Base-by-base conservation (phyloP, 2,888 invertebrate species). In the Agonopterix alstromeriana region DNA sequence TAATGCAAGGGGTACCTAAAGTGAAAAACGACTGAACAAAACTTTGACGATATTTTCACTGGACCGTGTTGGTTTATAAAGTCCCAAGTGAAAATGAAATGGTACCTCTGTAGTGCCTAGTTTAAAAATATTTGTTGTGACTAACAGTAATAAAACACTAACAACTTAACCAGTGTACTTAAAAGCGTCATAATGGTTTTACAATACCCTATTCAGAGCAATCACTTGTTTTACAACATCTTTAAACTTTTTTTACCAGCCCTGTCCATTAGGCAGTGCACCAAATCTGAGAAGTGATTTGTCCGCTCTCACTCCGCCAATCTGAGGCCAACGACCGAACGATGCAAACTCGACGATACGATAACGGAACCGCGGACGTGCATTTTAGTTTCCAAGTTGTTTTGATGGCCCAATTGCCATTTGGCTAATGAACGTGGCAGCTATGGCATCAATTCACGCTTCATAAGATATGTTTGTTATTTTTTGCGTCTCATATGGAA, bases 241-340 rank as follows among this genome's bases (percentile, higher is more conserved):
- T 27, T 27, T 35, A 27, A 27, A 27, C 27, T 27, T 27, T 27
- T 27, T 27, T 27, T 27, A 27, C 17, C 57, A 53, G 49, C 53
- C 52, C 54, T 57, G 53, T 10, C 11, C 11, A 12, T 42, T 42
- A 42, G 42, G 12, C 42, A 11, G 42, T 42, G 50, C 55, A 55
- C 74, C 69, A 77, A 80, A 82, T 80, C 75, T 73, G 81, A 65
- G 71, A 67, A 72, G 77, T 75, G 77, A 81, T 80, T 78, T 78
- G 80, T 77, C 64, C 68, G 67, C 64, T 67, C 70, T 65, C 68
- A 65, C 70, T 69, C 60, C 47, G 36, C 71, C 69, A 75, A 75
- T 73, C 69, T 66, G 70, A 63, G 80, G 77, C 63, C 76, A 75
- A 77, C 71, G 82, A 82, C 82, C 82, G 73, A 66, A 52, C 10